Conservation (phyloP, 2,113 vertebrate species). For the Poecile atricapillus region DNA sequence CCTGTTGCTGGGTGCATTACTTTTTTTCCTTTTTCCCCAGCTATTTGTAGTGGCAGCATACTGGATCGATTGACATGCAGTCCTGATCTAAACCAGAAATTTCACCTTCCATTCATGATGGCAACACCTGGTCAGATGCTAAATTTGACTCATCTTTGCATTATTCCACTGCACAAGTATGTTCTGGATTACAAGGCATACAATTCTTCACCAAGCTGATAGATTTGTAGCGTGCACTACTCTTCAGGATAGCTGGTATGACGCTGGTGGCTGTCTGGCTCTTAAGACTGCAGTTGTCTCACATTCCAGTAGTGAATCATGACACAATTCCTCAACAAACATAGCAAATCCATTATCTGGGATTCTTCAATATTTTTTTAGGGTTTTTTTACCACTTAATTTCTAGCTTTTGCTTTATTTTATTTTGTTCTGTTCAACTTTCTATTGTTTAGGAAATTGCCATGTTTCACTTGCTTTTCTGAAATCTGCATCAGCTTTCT, state of each 20-base stretch:
- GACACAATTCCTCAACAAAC: background rate
- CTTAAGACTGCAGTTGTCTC: background rate
- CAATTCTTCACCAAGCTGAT: background rate
- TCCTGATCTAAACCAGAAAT: background rate
- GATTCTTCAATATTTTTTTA: background rate
- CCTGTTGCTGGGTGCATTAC: background rate
- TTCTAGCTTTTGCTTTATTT: background rate
- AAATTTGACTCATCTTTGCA: background rate
- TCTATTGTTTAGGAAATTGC: background rate
- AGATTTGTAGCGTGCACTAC: background rate
- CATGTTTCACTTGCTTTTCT: background rate
- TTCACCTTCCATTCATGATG: background rate
- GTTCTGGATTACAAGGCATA: background rate
- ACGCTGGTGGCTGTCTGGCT: background rate
- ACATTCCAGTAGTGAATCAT: background rate
- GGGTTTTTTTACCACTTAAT: background rate
- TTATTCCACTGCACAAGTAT: background rate
- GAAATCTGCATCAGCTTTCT: background rate
- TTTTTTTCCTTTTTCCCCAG: background rate
- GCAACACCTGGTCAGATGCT: accelerated
- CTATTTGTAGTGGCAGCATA: background rate
- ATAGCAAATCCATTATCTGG: background rate
- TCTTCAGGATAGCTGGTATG: background rate
- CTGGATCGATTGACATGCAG: background rate
- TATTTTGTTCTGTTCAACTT: background rate